phyloP scores from a whole-genome alignment of 2,797 vertebrate genomes.

The Myotis daubentonii region DNA sequence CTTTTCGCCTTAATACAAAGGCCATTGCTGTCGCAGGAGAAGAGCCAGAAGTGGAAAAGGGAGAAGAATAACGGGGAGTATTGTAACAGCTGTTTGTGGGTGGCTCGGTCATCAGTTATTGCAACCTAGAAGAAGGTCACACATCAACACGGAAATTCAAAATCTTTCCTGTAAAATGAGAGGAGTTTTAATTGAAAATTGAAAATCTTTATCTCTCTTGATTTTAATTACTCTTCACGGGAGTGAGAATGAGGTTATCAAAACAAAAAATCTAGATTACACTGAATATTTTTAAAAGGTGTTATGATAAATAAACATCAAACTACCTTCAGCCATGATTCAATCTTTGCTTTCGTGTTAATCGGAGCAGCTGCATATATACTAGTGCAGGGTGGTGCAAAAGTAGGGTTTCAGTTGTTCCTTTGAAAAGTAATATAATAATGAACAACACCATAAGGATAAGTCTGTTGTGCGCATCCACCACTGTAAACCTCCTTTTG shows the following conservation, averaged over 20 bases:
- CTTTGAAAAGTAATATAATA: not conserved
- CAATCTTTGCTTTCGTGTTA: not conserved
- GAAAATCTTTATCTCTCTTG: not conserved
- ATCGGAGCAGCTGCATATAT: not conserved
- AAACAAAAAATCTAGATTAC: not conserved
- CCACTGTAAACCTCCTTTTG: not conserved
- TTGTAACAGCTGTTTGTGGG: not conserved
- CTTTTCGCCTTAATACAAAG: not conserved
- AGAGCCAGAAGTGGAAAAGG: not conserved
- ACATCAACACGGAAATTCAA: not conserved
- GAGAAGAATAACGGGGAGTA: not conserved
- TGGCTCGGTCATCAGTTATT: not conserved
- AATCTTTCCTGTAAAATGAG: not conserved
- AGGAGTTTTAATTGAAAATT: not conserved
- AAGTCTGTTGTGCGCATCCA: rapidly evolving
- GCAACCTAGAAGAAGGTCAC: not conserved
- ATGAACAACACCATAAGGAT: not conserved
- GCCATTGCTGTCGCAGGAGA: not conserved
- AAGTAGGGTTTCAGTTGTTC: no score
- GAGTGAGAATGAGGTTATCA: not conserved
- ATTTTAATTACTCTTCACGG: not conserved
- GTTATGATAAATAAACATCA: not conserved
- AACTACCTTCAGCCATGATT: not conserved
- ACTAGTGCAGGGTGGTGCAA: no score
- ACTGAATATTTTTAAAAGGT: not conserved